phyloP scores from a whole-genome alignment of 2,888 invertebrate genomes.

The Conus canariensis region DNA sequence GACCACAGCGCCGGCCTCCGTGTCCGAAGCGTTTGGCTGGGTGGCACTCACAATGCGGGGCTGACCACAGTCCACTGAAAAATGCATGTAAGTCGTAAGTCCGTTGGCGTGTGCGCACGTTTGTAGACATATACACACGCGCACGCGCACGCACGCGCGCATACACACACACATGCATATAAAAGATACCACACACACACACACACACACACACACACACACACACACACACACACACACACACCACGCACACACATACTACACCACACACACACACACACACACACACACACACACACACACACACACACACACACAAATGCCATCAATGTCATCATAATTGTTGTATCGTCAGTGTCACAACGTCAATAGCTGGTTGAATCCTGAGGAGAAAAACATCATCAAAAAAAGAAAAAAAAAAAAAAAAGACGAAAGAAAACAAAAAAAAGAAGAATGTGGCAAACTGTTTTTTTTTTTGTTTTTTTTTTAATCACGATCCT shows the following conservation, averaged over 20 bases:
- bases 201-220: not conserved
- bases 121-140: not conserved
- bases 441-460: too few relatives aligned
- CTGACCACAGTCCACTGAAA: not conserved
- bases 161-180: not conserved
- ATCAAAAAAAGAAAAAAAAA: too few relatives aligned
- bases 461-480: too few relatives aligned
- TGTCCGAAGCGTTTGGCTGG: not conserved
- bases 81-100: too few relatives aligned
- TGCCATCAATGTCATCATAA: not conserved
- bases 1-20: not conserved
- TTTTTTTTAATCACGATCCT: too few relatives aligned
- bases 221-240: constrained; percentile 22
- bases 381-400: too few relatives aligned
- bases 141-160: not conserved
- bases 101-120: too few relatives aligned
- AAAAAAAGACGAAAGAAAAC: too few relatives aligned
- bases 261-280: constrained; percentile 5
- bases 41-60: not conserved
- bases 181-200: not conserved
- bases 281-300: constrained; percentile 3
- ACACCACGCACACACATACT: not conserved
- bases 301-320: constrained; percentile 2
- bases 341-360: too few relatives aligned
- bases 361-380: too few relatives aligned